Conservation (phyloP, 2,888 invertebrate genomes). For the Leucophenga maculata region DNA sequence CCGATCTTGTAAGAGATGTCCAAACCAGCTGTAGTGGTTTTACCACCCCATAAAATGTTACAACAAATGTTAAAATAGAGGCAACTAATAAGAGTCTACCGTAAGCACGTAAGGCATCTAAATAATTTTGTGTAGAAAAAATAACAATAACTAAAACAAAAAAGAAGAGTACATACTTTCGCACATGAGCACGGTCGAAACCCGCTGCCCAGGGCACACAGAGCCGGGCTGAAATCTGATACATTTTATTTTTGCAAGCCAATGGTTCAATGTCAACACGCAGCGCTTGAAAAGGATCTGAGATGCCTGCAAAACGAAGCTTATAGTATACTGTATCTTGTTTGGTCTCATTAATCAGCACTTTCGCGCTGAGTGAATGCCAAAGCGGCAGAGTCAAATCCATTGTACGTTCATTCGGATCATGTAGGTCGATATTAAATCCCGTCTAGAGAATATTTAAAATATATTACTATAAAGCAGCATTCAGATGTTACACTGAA, state of each 20-base stretch:
- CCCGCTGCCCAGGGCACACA: constrained; percentile 80
- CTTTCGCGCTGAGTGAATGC: constrained; percentile 70
- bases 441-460: constrained; percentile 74
- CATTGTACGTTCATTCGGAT: constrained; percentile 71
- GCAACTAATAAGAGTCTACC: no score
- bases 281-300: constrained; percentile 77
- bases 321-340: constrained; percentile 77
- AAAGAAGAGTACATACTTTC: constrained; percentile 45
- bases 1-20: not conserved
- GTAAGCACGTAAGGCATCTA: no score
- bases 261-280: constrained; percentile 76
- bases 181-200: constrained; percentile 74
- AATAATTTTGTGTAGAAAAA: no score
- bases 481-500: not conserved
- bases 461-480: not conserved
- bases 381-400: constrained; percentile 68
- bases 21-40: no score
- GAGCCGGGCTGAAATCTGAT: constrained; percentile 76
- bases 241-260: constrained; percentile 48
- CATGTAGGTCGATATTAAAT: constrained; percentile 79
- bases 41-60: no score
- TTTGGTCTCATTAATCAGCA: constrained; percentile 75
- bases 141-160: no score
- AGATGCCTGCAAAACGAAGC: constrained; percentile 75
- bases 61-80: no score